Conservation (phyloP, 2,888 invertebrate genomes). For the Merodon equestris region DNA sequence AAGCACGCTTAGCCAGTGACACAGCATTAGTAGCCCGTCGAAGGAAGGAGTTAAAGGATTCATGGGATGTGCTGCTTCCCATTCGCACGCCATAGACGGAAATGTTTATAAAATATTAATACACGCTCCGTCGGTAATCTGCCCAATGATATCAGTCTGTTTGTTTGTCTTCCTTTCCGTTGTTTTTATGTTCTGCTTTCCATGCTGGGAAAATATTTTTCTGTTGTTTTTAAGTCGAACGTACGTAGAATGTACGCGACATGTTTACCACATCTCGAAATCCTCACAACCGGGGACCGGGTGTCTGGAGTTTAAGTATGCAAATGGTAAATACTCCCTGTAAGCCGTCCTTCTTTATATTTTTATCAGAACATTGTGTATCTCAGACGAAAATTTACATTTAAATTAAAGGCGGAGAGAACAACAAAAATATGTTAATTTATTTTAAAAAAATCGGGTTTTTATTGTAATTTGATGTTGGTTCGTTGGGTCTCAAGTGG, state of each 20-base stretch:
- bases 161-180: slow-evolving; percentile 30
- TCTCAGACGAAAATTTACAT: slow-evolving; percentile 64
- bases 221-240: slow-evolving; percentile 34
- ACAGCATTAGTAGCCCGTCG: not conserved
- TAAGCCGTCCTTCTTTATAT: slow-evolving; percentile 12
- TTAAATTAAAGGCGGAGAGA: slow-evolving; percentile 67
- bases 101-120: slow-evolving; percentile 57
- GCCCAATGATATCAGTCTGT: slow-evolving; percentile 41
- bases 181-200: not conserved
- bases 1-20: slow-evolving; percentile 1
- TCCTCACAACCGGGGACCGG: slow-evolving; percentile 1
- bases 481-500: slow-evolving; percentile 31
- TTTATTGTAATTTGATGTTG: slow-evolving; percentile 46
- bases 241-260: slow-evolving; percentile 50
- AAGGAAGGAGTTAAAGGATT: slow-evolving; percentile 37
- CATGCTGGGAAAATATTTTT: slow-evolving; percentile 17
- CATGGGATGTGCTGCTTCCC: slow-evolving; percentile 20
- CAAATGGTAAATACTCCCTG: slow-evolving; percentile 27
- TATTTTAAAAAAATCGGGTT: slow-evolving; percentile 67
- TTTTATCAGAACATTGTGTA: slow-evolving; percentile 12
- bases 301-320: slow-evolving; percentile 31
- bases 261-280: slow-evolving; percentile 39
- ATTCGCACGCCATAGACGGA: slow-evolving; percentile 36
- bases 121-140: slow-evolving; percentile 41
- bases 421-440: slow-evolving; percentile 69